Percentiles rank a stretch among this genome's conserved stretches.
Evolutionary conservation across 2,888 invertebrate genomes (phyloP).

Genomic region (Pogonocherus hispidulus): DNA sequence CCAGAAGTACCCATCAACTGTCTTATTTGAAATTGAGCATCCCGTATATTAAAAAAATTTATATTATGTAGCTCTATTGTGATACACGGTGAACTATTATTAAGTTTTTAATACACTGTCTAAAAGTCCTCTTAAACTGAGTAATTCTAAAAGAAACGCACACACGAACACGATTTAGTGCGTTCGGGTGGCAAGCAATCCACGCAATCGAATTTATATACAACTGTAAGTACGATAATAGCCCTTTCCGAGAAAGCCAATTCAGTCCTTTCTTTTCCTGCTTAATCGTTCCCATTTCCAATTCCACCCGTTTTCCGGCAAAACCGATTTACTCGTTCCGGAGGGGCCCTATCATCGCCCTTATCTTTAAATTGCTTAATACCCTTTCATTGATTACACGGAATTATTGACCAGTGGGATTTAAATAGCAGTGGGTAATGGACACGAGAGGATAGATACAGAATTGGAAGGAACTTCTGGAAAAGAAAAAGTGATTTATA

Average conservation of each 20-base stretch:
- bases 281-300: slow-evolving; percentile 66
- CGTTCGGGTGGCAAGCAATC: not conserved
- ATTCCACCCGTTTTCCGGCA: slow-evolving; percentile 66
- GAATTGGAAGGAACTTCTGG: not conserved
- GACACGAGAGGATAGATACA: too few species aligned
- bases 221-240: slow-evolving; percentile 55
- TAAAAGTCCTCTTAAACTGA: not conserved
- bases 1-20: too few species aligned
- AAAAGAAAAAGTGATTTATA: too few species aligned
- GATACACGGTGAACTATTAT: too few species aligned
- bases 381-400: slow-evolving; percentile 46
- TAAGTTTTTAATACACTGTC: too few species aligned
- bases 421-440: not conserved
- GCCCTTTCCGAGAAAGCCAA: slow-evolving; percentile 59
- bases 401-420: slow-evolving; percentile 17
- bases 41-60: too few species aligned
- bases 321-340: slow-evolving; percentile 64
- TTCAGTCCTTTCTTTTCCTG: slow-evolving; percentile 62
- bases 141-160: not conserved
- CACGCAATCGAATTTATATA: slow-evolving; percentile 32
- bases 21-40: too few species aligned
- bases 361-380: slow-evolving; percentile 58
- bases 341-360: slow-evolving; percentile 51
- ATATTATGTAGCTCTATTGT: too few species aligned
- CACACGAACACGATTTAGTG: not conserved